Conservation (phyloP, 2,797 vertebrate species). For the Lutjanus campechanus region DNA sequence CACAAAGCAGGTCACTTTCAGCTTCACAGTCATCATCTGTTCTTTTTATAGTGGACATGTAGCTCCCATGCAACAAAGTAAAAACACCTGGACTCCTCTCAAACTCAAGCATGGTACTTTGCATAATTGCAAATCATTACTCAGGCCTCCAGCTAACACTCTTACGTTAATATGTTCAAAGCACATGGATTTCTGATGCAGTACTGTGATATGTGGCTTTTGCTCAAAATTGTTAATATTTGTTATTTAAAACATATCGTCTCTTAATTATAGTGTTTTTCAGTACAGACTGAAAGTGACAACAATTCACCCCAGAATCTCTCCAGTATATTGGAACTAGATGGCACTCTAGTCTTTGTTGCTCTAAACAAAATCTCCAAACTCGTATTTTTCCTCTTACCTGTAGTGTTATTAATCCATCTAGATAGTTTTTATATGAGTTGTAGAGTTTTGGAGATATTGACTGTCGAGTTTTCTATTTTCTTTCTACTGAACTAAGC, state of each 20-base stretch:
- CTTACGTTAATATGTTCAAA: neutral
- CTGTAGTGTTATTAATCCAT: too few relatives aligned
- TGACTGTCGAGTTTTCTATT: too few relatives aligned
- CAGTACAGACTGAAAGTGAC: neutral
- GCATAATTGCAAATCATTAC: constrained; percentile 8
- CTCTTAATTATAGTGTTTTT: constrained; percentile 23
- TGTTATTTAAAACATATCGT: neutral
- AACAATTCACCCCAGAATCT: too few relatives aligned
- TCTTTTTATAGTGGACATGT: neutral
- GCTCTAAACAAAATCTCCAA: too few relatives aligned
- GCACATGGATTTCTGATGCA: neutral
- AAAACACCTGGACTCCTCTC: constrained; percentile 8
- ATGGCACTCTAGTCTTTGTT: too few relatives aligned
- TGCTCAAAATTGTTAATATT: constrained; percentile 7
- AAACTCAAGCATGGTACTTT: too few relatives aligned
- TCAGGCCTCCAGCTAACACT: constrained; percentile 4
- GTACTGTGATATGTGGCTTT: constrained; percentile 7
- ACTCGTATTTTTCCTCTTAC: too few relatives aligned
- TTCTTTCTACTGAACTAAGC: too few relatives aligned
- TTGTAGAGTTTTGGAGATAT: too few relatives aligned
- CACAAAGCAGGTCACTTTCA: neutral
- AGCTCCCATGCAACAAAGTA: neutral
- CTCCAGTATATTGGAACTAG: too few relatives aligned
- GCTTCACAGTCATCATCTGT: constrained; percentile 1
- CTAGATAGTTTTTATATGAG: too few relatives aligned